phyloP scores from a whole-genome alignment of 2,113 vertebrate species.

The Ciconia boyciana region DNA sequence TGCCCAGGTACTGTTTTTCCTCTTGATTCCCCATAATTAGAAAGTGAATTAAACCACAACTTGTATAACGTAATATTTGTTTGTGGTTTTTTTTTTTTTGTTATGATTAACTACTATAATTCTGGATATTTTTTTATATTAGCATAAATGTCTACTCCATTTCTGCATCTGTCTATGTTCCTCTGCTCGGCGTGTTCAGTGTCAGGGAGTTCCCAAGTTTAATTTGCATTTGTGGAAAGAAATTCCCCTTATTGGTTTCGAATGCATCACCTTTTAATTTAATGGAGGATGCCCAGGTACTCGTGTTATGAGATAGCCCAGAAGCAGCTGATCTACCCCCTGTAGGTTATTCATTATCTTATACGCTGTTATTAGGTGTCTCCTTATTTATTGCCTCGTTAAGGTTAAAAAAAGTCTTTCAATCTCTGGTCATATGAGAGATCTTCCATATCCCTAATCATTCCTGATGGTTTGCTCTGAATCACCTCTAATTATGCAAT shows the following conservation, averaged over 20 bases:
- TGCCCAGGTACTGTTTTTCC: not conserved
- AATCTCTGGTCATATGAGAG: not conserved
- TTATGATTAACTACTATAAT: not conserved
- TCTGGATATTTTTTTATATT: not conserved
- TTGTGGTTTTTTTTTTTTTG: not conserved
- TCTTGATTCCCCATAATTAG: not conserved
- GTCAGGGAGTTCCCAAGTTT: not conserved
- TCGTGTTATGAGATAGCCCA: not conserved
- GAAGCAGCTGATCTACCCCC: conserved; percentile 8
- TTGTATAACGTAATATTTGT: not conserved
- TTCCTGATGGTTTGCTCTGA: not conserved
- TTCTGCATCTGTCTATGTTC: not conserved
- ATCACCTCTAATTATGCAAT: not conserved
- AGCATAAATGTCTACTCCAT: not conserved
- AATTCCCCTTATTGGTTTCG: not conserved
- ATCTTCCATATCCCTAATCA: not conserved
- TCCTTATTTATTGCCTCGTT: conserved; percentile 1
- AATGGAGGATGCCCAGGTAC: not conserved
- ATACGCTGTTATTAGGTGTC: not conserved
- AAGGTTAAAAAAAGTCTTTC: not conserved
- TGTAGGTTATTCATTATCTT: not conserved
- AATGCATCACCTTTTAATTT: conserved; percentile 11
- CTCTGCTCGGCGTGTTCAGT: not conserved
- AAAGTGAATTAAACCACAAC: not conserved
- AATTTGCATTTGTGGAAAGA: not conserved